Conservation (phyloP, 2,888 invertebrate genomes). For the Metellina segmentata region DNA sequence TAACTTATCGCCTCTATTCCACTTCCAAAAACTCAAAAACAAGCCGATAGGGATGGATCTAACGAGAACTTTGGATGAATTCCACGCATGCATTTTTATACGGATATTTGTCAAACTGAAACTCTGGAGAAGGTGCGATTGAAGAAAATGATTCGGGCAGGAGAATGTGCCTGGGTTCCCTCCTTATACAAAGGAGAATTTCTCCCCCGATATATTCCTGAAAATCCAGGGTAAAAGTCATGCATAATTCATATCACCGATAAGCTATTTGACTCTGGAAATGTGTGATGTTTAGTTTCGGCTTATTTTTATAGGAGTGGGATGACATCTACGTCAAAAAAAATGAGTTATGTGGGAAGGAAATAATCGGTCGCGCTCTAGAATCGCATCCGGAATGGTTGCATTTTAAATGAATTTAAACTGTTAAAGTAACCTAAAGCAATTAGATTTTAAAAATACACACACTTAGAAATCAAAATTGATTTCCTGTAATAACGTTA, state of each 20-base stretch:
- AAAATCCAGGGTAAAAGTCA: conserved; percentile 19
- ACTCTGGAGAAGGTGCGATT: too few species aligned
- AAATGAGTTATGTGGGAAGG: conserved; percentile 1
- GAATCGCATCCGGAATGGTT: background rate
- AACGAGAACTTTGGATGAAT: too few species aligned
- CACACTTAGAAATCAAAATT: too few species aligned
- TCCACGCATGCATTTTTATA: too few species aligned
- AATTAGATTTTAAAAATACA: background rate
- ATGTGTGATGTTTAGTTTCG: conserved; percentile 30
- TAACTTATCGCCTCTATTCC: too few species aligned
- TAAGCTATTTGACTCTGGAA: conserved; percentile 50
- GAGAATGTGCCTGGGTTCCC: background rate
- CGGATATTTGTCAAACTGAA: too few species aligned
- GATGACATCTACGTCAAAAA: conserved; percentile 18
- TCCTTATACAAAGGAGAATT: conserved; percentile 5
- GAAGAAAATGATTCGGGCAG: too few species aligned
- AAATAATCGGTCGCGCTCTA: background rate
- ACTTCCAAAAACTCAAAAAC: too few species aligned
- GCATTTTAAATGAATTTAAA: background rate
- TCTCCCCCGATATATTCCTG: background rate
- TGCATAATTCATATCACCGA: conserved; percentile 51
- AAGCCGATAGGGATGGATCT: too few species aligned
- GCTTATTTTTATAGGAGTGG: conserved; percentile 8
- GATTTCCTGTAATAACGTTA: background rate
- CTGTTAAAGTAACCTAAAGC: background rate